phyloP scores from a whole-genome alignment of 2,113 vertebrate genomes.

The Elephantulus edwardii region DNA sequence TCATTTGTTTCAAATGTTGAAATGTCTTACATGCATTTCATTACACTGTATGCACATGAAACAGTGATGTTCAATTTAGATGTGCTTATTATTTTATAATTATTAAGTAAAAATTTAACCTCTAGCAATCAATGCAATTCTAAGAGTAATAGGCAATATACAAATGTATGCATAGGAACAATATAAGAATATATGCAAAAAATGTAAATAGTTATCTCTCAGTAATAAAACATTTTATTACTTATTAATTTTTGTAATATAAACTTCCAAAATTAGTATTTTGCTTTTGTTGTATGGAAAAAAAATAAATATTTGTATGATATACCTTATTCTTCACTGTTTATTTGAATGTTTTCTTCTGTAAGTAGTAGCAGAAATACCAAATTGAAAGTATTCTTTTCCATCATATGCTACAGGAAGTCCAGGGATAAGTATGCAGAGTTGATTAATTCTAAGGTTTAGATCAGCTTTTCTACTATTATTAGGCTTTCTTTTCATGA shows the following conservation, averaged over 20 bases:
- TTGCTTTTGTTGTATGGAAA: slow-evolving; percentile 13
- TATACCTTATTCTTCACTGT: not conserved
- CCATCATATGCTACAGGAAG: not conserved
- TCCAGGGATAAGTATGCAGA: not conserved
- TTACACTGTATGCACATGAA: slow-evolving; percentile 7
- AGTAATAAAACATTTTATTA: slow-evolving; percentile 17
- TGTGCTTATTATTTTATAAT: not conserved
- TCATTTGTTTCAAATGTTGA: slow-evolving; percentile 33
- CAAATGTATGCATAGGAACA: not conserved
- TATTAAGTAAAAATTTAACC: slow-evolving; percentile 39
- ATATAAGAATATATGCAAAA: slow-evolving; percentile 4
- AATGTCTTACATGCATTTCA: slow-evolving; percentile 8
- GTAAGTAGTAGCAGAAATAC: not conserved
- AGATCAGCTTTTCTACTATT: not conserved
- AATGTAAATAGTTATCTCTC: not conserved
- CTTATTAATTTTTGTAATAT: slow-evolving; percentile 42
- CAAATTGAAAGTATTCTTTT: not conserved
- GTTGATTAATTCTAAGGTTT: not conserved
- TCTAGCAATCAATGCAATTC: slow-evolving; percentile 28
- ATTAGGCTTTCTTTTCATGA: not conserved
- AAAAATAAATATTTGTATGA: slow-evolving; percentile 24
- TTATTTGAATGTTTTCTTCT: slow-evolving; percentile 13
- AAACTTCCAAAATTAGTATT: slow-evolving; percentile 31
- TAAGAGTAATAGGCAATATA: slow-evolving; percentile 7
- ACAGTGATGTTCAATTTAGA: not conserved